Base-by-base conservation (phyloP, 2,888 invertebrate genomes). In the Agelastica alni region DNA sequence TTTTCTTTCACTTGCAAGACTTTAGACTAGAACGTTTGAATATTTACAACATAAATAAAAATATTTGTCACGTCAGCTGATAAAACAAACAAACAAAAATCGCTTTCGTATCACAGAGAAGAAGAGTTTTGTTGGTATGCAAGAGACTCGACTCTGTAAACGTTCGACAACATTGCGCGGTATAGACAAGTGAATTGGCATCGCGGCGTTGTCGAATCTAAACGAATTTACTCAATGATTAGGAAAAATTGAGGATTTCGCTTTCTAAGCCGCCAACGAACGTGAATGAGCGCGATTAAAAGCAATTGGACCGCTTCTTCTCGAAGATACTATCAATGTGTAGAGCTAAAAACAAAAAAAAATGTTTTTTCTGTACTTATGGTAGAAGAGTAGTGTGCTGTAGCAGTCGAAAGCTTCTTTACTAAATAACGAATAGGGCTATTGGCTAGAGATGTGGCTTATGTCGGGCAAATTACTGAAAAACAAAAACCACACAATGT, bases 391-490 rank as follows among this genome's bases (percentile, higher is more conserved):
- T 51, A 59, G 49, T 55, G 55, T 57, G 55, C 55, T 58, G 58
- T 63, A 60, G 62, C 65, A 63, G 55, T 62, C 55, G 52, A 51
- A 63, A 62, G 60, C 62, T 56, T 61, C 51, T 53, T 51, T 56
- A 49, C 57, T 62, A 59, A 54, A 56, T 55, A 51, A 55, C 55
- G 51, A 55, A 41, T 49, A 34, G n/a, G n/a, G 52, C 47, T 57
- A 54, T 59, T 53, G 42, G 45, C 51, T 56, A 52, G 26, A 36
- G 22, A 41, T 36, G 47, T 44, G 51, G 60, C 56, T 71, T 87
- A 90, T 80, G 89, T 90, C 69, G 91, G 91, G 80, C 89, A 89
- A 68, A 91, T 79, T 62, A 91, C 89, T 82, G 76, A 59, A 80
- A 81, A 60, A 68, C 67, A 49, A 57, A 43, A 51, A 43, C 22